phyloP scores from a whole-genome alignment of 2,888 invertebrate genomes.

The Cotesia congregata region DNA sequence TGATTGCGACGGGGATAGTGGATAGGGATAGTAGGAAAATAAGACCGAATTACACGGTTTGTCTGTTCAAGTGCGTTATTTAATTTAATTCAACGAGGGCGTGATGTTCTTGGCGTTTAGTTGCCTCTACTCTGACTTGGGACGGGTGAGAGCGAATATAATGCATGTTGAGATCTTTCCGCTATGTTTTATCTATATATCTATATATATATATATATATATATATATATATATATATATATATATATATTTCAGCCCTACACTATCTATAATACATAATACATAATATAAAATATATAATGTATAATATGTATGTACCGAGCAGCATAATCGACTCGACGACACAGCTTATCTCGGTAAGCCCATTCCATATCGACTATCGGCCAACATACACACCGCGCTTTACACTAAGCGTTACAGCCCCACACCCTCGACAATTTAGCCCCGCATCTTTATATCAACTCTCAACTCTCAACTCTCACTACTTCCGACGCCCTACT shows the following conservation, averaged over 20 bases:
- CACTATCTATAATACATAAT: conserved; percentile 27
- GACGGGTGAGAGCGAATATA: background rate
- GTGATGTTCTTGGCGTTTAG: conserved; percentile 17
- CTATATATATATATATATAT: conserved; percentile 10
- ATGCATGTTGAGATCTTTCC: background rate
- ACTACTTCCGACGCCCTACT: no score
- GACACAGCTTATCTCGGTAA: conserved; percentile 64
- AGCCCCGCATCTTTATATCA: conserved; percentile 38
- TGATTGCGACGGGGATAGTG: background rate
- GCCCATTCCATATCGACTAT: conserved; percentile 47
- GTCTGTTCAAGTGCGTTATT: conserved; percentile 27
- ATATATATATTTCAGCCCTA: conserved; percentile 35
- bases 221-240: background rate
- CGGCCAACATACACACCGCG: conserved; percentile 41
- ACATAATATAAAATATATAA: conserved; percentile 5
- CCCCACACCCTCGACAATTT: conserved; percentile 53
- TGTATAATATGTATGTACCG: conserved; percentile 19
- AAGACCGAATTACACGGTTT: conserved; percentile 10
- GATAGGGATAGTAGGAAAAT: background rate
- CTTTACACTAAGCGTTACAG: background rate
- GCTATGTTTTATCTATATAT: background rate
- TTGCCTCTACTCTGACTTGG: no score
- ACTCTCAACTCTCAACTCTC: background rate
- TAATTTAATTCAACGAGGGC: conserved; percentile 36
- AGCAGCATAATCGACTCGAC: conserved; percentile 58